phyloP scores from a whole-genome alignment of 2,113 vertebrate species.

The Burhinus oedicnemus region DNA sequence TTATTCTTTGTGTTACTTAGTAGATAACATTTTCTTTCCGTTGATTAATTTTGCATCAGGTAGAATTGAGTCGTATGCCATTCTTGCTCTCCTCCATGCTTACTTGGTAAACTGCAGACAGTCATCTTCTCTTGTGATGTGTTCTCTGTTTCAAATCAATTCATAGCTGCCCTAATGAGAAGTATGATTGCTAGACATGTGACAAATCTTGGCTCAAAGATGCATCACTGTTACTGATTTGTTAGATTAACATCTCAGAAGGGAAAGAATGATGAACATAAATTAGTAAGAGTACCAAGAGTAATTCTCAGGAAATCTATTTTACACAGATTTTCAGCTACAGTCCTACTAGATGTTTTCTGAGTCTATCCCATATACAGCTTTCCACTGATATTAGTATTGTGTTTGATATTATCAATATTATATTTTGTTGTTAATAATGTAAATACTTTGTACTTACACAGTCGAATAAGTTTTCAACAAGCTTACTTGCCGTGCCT shows the following conservation, averaged over 20 bases:
- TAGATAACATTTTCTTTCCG: not conserved
- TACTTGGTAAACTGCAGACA: not conserved
- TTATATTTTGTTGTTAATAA: not conserved
- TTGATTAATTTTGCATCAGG: not conserved
- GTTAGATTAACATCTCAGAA: not conserved
- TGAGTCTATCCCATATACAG: not conserved
- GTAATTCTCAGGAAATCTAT: not conserved
- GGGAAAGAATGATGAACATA: not conserved
- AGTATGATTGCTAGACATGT: not conserved
- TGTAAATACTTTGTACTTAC: not conserved
- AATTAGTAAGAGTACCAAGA: not conserved
- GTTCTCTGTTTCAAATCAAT: constrained; percentile 2
- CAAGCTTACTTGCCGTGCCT: not conserved
- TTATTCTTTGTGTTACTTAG: not conserved
- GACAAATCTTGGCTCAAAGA: constrained; percentile 14
- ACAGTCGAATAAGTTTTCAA: not conserved
- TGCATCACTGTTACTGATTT: not conserved
- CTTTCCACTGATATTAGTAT: not conserved
- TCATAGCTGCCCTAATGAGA: constrained; percentile 3
- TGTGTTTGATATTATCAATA: not conserved
- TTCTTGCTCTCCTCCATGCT: not conserved
- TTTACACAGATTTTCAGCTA: not conserved
- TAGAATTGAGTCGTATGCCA: not conserved
- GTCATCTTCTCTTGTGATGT: not conserved
- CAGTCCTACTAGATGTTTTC: not conserved